Evolutionary conservation across 2,888 invertebrate species (phyloP).

Genomic region (Sarcophaga carnaria): DNA sequence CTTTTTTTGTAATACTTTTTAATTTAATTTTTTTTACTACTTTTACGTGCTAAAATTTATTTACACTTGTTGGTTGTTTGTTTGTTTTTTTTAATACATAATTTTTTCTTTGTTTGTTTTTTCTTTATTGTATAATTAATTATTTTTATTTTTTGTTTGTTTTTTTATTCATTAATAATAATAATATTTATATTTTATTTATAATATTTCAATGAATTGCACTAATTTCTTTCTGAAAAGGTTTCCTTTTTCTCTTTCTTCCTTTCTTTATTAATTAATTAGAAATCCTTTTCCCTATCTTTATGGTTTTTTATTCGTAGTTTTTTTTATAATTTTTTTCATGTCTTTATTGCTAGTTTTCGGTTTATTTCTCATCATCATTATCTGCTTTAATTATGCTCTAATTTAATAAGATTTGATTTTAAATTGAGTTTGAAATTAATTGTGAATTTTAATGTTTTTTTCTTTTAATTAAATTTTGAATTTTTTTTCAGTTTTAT

Average conservation of each 20-base stretch:
- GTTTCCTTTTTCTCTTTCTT: conserved; percentile 76
- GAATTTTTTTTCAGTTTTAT: conserved; percentile 1
- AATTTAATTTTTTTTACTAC: conserved; percentile 61
- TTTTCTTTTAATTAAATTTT: conserved; percentile 15
- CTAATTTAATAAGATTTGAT: conserved; percentile 29
- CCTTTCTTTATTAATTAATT: conserved; percentile 47
- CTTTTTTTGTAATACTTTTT: conserved; percentile 64
- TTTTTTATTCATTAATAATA: conserved; percentile 36
- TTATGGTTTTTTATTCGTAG: not conserved
- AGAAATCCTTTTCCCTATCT: conserved; percentile 2
- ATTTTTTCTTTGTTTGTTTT: conserved; percentile 3
- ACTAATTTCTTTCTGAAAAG: conserved; percentile 81
- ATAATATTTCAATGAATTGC: conserved; percentile 79
- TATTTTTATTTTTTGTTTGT: conserved; percentile 58
- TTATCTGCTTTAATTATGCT: not conserved
- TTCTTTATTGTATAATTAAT: conserved; percentile 53
- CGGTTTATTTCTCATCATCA: conserved; percentile 32
- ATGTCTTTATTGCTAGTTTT: conserved; percentile 58
- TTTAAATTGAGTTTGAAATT: conserved; percentile 49
- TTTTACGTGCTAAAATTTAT: conserved; percentile 79
- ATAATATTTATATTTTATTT: conserved; percentile 67
- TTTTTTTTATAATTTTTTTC: conserved; percentile 16
- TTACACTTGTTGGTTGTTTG: conserved; percentile 75
- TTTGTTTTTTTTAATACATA: conserved; percentile 53
- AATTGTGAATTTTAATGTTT: conserved; percentile 45